Percentiles rank a stretch among this genome's conserved stretches.
phyloP scores from a whole-genome alignment of 2,888 invertebrate genomes.

The Thelaira solivaga region DNA sequence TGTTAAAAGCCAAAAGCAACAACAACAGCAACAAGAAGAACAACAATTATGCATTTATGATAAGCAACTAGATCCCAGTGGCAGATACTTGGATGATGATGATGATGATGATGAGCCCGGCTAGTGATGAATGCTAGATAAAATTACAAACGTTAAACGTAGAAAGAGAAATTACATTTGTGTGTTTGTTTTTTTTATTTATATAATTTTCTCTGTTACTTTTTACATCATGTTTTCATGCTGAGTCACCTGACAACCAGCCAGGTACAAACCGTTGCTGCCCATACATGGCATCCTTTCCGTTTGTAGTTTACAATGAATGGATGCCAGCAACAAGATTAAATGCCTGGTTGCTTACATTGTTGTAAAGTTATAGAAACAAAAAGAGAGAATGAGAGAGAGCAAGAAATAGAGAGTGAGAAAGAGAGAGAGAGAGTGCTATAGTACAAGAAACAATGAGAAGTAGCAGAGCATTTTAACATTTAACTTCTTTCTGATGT shows the following conservation, averaged over 20 bases:
- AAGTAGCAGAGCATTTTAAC: no score
- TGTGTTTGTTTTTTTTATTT: slow-evolving; percentile 1
- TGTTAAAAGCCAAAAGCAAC: no score
- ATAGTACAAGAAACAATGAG: no score
- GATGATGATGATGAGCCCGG: slow-evolving; percentile 27
- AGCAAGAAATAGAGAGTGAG: no score
- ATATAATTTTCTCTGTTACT: slow-evolving; percentile 8
- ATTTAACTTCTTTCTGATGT: not conserved
- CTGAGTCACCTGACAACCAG: slow-evolving; percentile 1
- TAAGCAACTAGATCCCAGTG: slow-evolving; percentile 34
- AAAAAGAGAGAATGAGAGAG: not conserved
- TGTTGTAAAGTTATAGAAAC: slow-evolving; percentile 31
- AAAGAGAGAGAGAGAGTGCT: no score
- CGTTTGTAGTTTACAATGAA: slow-evolving; percentile 30
- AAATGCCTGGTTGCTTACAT: slow-evolving; percentile 30
- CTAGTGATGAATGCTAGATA: slow-evolving; percentile 23
- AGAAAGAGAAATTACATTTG: slow-evolving; percentile 2
- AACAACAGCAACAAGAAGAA: no score
- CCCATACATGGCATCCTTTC: slow-evolving; percentile 22
- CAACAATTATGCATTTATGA: slow-evolving; percentile 34
- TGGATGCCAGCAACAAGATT: slow-evolving; percentile 29
- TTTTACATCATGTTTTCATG: not conserved
- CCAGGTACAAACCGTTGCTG: slow-evolving; percentile 24
- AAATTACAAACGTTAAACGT: not conserved
- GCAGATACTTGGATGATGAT: slow-evolving; percentile 34